Evolutionary conservation across 2,113 vertebrate genomes (phyloP), one percentile per base, ranked within the genome.

Genomic region (Benitochromis conjunctus): DNA sequence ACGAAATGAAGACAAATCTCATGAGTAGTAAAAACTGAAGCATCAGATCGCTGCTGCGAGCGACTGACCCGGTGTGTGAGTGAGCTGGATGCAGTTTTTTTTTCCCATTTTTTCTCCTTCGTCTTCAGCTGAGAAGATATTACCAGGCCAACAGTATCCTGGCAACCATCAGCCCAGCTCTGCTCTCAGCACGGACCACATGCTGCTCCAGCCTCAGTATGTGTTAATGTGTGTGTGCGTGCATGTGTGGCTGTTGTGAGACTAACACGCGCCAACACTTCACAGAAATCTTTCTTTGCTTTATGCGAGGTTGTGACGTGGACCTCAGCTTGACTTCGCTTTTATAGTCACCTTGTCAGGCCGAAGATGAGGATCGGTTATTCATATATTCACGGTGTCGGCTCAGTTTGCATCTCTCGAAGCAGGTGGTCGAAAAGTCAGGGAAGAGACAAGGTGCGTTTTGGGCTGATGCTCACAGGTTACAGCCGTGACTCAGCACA

Each of bases 71-170:
- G 7, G 82, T 60, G 83, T 48, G 80, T 43, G 83, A 82, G 66
- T 46, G 62, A 80, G 62, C 56, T 82, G 83, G 79, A 57, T 54
- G 89, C 83, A 53, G 41, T 6, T 24, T 8, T 21, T 56, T 55
- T 64, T 29, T 4, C 0, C 1, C 60, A 2, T 64, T 64, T 64
- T 64, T 38, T 64, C 60, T 21, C 19, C 31, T 18, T 12, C 60
- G 78, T 94, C 90, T 86, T 94, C 82, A 80, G 83, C 88, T 82
- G 84, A 92, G 88, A 84, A 55, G 13, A 86, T 86, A 94, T 95
- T 79, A 80, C 94, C 94, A 93, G 93, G 94, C 93, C 94, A 92
- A 95, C 94, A 21, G 94, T 95, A 91, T 90, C 95, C 93, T 94
- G 93, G 95, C 95, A 95, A 95, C 94, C 92, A 62, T 91, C 86